Conservation (phyloP, 2,113 vertebrate genomes). For the Vulpes vulpes region DNA sequence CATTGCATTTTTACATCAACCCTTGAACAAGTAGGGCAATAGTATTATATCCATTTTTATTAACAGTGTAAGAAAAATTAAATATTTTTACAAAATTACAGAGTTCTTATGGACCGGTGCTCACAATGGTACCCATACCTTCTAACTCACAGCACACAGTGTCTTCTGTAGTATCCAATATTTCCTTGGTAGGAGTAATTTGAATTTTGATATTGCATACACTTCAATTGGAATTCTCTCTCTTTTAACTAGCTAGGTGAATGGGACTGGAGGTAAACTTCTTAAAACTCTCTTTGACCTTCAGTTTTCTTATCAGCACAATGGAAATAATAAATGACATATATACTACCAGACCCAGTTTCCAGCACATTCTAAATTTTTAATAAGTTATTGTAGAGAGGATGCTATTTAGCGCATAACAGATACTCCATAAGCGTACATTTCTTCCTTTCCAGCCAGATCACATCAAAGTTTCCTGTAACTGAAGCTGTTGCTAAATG, state of each 20-base stretch:
- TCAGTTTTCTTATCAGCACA: neutral
- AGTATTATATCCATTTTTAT: neutral
- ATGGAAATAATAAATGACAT: neutral
- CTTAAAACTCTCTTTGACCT: neutral
- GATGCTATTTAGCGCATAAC: neutral
- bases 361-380: neutral
- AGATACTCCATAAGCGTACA: neutral
- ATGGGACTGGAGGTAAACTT: neutral
- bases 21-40: neutral
- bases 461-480: neutral
- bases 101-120: neutral
- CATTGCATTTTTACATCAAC: neutral
- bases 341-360: neutral
- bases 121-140: neutral
- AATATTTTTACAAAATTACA: neutral
- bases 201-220: neutral
- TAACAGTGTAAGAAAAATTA: neutral
- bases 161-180: neutral
- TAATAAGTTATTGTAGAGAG: neutral
- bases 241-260: neutral
- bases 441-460: neutral
- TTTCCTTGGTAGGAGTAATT: neutral
- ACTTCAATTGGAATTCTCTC: neutral
- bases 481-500: neutral
- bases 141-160: neutral